A percentile compares a stretch with the other conserved stretches of the same genome.
phyloP scores from a whole-genome alignment of 1,140 invertebrate species.

The Platyura marginata region DNA sequence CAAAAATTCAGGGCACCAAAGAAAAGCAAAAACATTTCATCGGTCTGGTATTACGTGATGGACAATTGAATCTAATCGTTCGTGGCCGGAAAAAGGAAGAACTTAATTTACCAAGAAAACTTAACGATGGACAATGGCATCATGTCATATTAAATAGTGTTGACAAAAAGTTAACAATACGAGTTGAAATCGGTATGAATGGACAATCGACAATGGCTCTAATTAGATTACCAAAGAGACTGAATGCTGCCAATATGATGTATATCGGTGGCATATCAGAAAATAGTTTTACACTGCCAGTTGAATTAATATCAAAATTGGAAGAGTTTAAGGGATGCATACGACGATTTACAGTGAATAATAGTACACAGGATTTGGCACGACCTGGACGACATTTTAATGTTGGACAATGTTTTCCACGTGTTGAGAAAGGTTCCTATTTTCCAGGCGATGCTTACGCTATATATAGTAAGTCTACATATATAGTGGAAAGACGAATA shows the following conservation, averaged over 20 bases:
- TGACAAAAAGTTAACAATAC: slow-evolving; percentile 41
- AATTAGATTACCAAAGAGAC: slow-evolving; percentile 44
- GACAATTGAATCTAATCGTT: slow-evolving; percentile 45
- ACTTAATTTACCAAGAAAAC: slow-evolving; percentile 33
- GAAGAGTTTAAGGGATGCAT: slow-evolving; percentile 73
- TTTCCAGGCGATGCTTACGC: slow-evolving; percentile 70
- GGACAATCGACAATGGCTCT: slow-evolving; percentile 29
- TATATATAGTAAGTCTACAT: slow-evolving; percentile 46
- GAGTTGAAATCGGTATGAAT: slow-evolving; percentile 44
- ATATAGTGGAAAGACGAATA: not conserved
- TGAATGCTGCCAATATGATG: slow-evolving; percentile 47
- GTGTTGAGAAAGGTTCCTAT: slow-evolving; percentile 68
- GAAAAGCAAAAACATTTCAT: slow-evolving; percentile 50
- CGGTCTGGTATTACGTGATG: slow-evolving; percentile 48
- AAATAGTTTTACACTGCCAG: slow-evolving; percentile 25
- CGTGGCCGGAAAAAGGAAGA: slow-evolving; percentile 45
- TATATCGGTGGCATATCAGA: slow-evolving; percentile 62
- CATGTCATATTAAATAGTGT: slow-evolving; percentile 41
- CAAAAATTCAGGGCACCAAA: slow-evolving; percentile 39
- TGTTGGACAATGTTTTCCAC: slow-evolving; percentile 73
- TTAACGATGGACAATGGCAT: slow-evolving; percentile 77
- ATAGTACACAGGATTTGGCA: slow-evolving; percentile 52
- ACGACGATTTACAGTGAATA: slow-evolving; percentile 52
- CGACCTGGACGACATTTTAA: slow-evolving; percentile 43
- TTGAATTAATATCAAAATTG: slow-evolving; percentile 33